Percentiles rank a stretch among this genome's conserved stretches.
These are phyloP conservation scores for Actinemys pallida DNA, from an alignment of 2,113 vertebrate genomes.

Conservation along the genomic window DNA sequence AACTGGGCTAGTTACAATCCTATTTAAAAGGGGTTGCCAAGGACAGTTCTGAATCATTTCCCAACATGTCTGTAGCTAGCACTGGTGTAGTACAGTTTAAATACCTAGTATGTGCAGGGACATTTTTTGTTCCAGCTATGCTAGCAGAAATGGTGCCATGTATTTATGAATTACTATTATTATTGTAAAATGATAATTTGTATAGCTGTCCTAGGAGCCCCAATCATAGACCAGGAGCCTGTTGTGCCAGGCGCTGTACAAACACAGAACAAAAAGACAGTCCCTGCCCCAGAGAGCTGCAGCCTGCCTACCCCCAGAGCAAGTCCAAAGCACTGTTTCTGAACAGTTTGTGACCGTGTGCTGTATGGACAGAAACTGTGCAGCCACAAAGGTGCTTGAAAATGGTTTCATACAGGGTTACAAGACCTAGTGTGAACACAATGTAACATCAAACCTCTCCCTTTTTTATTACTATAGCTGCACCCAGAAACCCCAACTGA, in stretches of 20 bases:
- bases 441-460: background rate
- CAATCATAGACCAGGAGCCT: background rate
- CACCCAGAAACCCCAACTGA: background rate
- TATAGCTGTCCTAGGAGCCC: background rate
- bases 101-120: background rate
- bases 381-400: background rate
- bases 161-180: background rate
- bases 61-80: background rate
- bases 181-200: background rate
- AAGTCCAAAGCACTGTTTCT: background rate
- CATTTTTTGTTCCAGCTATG: background rate
- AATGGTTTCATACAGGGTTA: background rate
- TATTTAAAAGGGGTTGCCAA: background rate
- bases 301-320: background rate
- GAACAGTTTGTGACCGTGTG: accelerated
- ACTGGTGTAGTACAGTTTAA: background rate
- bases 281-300: background rate
- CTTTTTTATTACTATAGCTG: background rate
- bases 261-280: background rate
- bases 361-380: background rate
- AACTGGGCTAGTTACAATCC: background rate
- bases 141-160: background rate
- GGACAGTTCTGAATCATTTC: background rate
- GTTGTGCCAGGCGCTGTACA: background rate
- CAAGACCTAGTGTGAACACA: background rate